phyloP scores from a whole-genome alignment of 2,797 vertebrate species.

The Arrhamphus sclerolepis region DNA sequence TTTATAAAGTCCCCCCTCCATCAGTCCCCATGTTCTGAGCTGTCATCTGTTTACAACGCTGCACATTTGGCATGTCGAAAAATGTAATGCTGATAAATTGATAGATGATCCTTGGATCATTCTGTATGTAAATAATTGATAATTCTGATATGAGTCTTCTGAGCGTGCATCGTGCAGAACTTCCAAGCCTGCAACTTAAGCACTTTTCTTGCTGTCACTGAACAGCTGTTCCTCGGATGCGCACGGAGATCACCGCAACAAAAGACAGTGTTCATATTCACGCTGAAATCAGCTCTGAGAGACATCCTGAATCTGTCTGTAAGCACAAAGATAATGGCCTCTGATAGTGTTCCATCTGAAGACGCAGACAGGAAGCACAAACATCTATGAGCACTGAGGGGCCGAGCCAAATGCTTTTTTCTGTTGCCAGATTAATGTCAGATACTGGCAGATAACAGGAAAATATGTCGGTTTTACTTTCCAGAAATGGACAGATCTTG shows the following conservation, averaged over 20 bases:
- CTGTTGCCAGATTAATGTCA: slow-evolving; percentile 81
- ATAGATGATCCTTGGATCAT: slow-evolving; percentile 52
- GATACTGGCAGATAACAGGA: slow-evolving; percentile 81
- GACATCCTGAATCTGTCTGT: slow-evolving; percentile 6
- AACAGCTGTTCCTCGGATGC: slow-evolving; percentile 49
- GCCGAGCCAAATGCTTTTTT: slow-evolving; percentile 73
- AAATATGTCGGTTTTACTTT: slow-evolving; percentile 84
- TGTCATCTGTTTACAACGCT: slow-evolving; percentile 45
- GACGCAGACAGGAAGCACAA: slow-evolving; percentile 70
- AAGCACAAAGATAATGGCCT: slow-evolving; percentile 33
- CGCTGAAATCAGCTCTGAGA: slow-evolving; percentile 22
- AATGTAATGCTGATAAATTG: slow-evolving; percentile 62
- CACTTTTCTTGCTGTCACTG: slow-evolving; percentile 2
- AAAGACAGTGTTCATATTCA: slow-evolving; percentile 48
- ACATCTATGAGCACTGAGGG: slow-evolving; percentile 48
- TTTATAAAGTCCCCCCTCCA: slow-evolving; percentile 58
- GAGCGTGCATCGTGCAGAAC: slow-evolving; percentile 13
- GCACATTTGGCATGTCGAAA: slow-evolving; percentile 65
- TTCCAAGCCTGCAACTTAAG: slow-evolving; percentile 24
- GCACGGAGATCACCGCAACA: slow-evolving; percentile 35
- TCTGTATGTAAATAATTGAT: slow-evolving; percentile 67
- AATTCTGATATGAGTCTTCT: slow-evolving; percentile 28
- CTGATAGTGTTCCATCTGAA: slow-evolving; percentile 49
- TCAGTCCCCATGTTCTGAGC: slow-evolving; percentile 36
- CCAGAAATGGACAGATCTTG: slow-evolving; percentile 82